These are phyloP conservation scores for Oenanthe oenanthe DNA, from an alignment of 2,113 vertebrate species.

Conservation along the genomic window DNA sequence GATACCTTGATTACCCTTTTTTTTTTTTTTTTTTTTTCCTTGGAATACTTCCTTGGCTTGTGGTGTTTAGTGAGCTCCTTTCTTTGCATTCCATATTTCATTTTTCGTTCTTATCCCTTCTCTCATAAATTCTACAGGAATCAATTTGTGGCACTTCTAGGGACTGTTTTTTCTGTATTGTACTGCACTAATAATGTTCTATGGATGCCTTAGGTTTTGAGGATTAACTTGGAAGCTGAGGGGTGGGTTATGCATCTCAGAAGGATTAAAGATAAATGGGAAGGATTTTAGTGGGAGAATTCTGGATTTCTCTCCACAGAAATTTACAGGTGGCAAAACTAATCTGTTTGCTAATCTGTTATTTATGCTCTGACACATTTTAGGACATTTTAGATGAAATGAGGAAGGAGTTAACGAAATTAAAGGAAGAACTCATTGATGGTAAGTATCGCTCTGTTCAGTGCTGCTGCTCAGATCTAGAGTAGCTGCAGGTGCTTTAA, in stretches of 20 bases:
- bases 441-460: slow-evolving; percentile 76
- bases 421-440: slow-evolving; percentile 99
- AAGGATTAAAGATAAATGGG: not conserved
- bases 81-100: not conserved
- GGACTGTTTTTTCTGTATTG: not conserved
- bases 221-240: not conserved
- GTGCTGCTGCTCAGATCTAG: not conserved
- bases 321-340: not conserved
- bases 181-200: not conserved
- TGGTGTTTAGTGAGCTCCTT: not conserved
- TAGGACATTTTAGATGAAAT: slow-evolving; percentile 99
- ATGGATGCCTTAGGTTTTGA: not conserved
- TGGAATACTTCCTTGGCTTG: not conserved
- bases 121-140: not conserved
- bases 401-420: slow-evolving; percentile 96
- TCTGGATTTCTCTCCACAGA: not conserved
- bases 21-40: accelerated
- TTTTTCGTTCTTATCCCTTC: not conserved
- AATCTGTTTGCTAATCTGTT: not conserved
- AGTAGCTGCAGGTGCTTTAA: not conserved
- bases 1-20: not conserved
- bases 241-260: not conserved
- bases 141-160: not conserved
- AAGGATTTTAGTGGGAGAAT: not conserved
- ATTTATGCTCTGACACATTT: slow-evolving; percentile 23